Conservation (phyloP, 2,113 vertebrate genomes). For the Malaclemys terrapin region DNA sequence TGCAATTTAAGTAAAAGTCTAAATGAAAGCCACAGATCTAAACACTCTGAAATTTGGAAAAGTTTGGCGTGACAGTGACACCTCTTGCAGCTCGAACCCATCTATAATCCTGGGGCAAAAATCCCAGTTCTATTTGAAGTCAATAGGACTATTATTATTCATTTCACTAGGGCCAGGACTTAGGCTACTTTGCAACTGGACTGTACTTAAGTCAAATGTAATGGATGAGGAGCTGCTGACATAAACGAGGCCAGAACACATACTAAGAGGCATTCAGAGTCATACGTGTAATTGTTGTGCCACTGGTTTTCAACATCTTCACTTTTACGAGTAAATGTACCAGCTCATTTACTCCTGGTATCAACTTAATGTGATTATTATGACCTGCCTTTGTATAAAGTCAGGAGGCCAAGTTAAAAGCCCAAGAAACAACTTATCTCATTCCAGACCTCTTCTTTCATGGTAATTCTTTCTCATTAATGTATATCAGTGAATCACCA, state of each 20-base stretch:
- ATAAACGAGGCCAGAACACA: neutral
- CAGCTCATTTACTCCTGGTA: neutral
- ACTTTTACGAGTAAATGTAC: neutral
- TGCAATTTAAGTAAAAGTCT: neutral
- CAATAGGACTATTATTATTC: neutral
- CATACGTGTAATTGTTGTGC: neutral
- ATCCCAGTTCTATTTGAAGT: neutral
- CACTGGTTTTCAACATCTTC: neutral
- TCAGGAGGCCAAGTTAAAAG: neutral
- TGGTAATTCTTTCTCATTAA: neutral
- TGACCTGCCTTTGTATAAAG: neutral
- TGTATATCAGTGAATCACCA: neutral
- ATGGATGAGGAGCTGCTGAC: neutral
- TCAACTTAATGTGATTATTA: neutral
- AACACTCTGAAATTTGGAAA: neutral
- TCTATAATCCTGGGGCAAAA: neutral
- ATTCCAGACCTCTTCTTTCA: no score
- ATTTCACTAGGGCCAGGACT: neutral
- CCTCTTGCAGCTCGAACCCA: neutral
- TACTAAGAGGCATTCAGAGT: neutral
- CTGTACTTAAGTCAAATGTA: neutral
- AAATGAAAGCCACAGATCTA: neutral
- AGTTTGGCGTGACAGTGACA: neutral
- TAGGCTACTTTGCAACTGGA: neutral
- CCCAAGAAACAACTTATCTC: fast-evolving